These are phyloP conservation scores for Cosmorhoe ocellata DNA, from an alignment of 2,888 invertebrate genomes.

Conservation along the genomic window DNA sequence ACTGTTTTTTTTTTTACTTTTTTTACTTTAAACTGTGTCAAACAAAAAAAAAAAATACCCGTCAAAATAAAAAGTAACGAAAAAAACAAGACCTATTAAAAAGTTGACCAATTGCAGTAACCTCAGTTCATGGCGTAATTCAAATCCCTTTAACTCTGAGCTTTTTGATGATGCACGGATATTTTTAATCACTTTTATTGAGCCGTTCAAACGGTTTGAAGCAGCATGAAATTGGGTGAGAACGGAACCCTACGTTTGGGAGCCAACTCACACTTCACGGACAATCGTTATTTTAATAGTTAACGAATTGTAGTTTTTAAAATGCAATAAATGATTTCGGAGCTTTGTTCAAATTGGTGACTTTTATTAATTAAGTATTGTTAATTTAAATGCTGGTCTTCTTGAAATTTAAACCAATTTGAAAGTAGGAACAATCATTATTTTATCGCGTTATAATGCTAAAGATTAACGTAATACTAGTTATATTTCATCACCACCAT, in stretches of 20 bases:
- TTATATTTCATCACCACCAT: too few relatives aligned
- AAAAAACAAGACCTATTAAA: too few relatives aligned
- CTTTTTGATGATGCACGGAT: not conserved
- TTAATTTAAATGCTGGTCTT: not conserved
- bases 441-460: not conserved
- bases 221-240: not conserved
- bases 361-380: not conserved
- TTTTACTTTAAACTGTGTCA: too few relatives aligned
- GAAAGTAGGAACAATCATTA: not conserved
- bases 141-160: not conserved
- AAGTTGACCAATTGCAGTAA: too few relatives aligned
- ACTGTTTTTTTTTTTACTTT: too few relatives aligned
- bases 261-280: not conserved
- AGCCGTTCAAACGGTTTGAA: not conserved
- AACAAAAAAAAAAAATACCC: too few relatives aligned
- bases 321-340: not conserved
- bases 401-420: not conserved
- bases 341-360: not conserved
- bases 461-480: not conserved
- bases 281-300: not conserved
- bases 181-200: conserved; percentile 1
- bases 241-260: conserved; percentile 1
- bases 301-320: conserved; percentile 11
- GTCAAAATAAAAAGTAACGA: too few relatives aligned
- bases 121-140: too few relatives aligned